phyloP scores from a whole-genome alignment of 2,888 invertebrate species.

The Cordilura impudica region DNA sequence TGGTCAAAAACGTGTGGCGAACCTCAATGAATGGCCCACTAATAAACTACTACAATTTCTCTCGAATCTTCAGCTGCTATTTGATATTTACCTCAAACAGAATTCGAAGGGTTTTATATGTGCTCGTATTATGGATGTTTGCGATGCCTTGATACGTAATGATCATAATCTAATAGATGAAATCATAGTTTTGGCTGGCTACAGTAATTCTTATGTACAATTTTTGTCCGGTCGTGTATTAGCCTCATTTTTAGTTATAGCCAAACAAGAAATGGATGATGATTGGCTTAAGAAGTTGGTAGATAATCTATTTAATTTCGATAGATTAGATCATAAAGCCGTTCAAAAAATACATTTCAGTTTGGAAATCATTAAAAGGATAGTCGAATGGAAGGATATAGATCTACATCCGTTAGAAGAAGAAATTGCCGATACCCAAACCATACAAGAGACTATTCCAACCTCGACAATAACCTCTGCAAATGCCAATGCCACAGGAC shows the following conservation, averaged over 20 bases:
- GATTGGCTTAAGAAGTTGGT: constrained; percentile 89
- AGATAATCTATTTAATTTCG: constrained; percentile 84
- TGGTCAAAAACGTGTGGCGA: constrained; percentile 79
- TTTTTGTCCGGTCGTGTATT: constrained; percentile 89
- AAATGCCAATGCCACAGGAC: not conserved
- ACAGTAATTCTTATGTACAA: constrained; percentile 88
- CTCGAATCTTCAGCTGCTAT: constrained; percentile 89
- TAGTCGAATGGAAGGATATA: constrained; percentile 92
- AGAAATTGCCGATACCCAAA: constrained; percentile 72
- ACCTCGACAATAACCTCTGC: not conserved
- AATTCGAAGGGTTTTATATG: constrained; percentile 90
- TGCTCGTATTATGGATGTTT: constrained; percentile 87
- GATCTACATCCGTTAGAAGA: constrained; percentile 90
- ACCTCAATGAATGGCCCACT: constrained; percentile 82
- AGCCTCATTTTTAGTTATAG: constrained; percentile 89
- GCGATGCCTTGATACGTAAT: constrained; percentile 88
- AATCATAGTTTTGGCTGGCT: constrained; percentile 88
- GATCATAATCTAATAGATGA: constrained; percentile 91
- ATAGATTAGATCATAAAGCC: constrained; percentile 81
- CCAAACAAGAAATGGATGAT: constrained; percentile 88
- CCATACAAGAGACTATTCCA: constrained; percentile 12
- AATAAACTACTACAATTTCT: constrained; percentile 86
- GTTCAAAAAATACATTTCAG: constrained; percentile 90
- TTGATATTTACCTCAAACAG: constrained; percentile 91
- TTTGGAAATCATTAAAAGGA: constrained; percentile 89